A percentile compares a stretch with the other conserved stretches of the same genome.
phyloP scores from a whole-genome alignment of 1,140 invertebrate species.

The Hyles vespertilio region DNA sequence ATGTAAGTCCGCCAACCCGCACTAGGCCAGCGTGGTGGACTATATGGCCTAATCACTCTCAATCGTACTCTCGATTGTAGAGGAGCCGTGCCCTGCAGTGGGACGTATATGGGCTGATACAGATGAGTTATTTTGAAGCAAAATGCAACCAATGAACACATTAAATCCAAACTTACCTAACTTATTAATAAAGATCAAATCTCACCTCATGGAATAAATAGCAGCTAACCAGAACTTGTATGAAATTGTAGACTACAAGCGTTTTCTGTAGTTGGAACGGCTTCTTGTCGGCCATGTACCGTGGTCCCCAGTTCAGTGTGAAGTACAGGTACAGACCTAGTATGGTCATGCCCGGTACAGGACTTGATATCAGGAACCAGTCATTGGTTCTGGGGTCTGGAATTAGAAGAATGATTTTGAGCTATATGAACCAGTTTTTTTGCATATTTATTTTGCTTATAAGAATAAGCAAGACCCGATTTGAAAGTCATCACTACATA shows the following conservation, averaged over 20 bases:
- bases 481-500: neutral
- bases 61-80: too few relatives aligned
- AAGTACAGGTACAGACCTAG: constrained; percentile 84
- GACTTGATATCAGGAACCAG: constrained; percentile 89
- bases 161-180: too few relatives aligned
- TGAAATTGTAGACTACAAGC: constrained; percentile 88
- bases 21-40: too few relatives aligned
- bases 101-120: too few relatives aligned
- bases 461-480: neutral
- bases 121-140: too few relatives aligned
- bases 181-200: neutral
- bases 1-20: too few relatives aligned
- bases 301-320: constrained; percentile 84
- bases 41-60: too few relatives aligned
- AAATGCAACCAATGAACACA: too few relatives aligned
- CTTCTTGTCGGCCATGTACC: constrained; percentile 87
- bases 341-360: constrained; percentile 83
- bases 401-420: constrained; percentile 21
- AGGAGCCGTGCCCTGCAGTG: too few relatives aligned
- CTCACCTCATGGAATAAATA: constrained; percentile 84
- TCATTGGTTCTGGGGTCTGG: constrained; percentile 88
- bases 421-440: too few relatives aligned
- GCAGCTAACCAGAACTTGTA: constrained; percentile 84
- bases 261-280: constrained; percentile 86
- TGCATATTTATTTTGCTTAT: too few relatives aligned